Evolutionary conservation across 2,797 vertebrate species (phyloP), one percentile per base, ranked within the genome.

Genomic region (Sphaeramia orbicularis): DNA sequence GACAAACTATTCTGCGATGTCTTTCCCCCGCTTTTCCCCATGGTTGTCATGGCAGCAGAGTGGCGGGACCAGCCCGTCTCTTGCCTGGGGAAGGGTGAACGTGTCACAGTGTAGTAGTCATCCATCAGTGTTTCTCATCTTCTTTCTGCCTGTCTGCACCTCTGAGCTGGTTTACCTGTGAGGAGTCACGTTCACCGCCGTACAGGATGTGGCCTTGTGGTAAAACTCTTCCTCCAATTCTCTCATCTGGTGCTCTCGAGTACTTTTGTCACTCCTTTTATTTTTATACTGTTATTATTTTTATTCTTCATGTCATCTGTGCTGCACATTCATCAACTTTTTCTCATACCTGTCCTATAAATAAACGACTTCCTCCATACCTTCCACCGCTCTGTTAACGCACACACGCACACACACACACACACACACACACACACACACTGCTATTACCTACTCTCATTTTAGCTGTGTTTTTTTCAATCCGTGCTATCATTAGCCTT

Each of bases 81-180:
- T 62, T n/a, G 55, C 78, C 70, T 2, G 12, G 51, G 65, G 79
- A 74, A 67, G 71, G 74, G 85, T 48, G 40, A 65, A 71, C 63
- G 36, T 82, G 85, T 90, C 86, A 86, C 45, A 72, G 15, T 64
- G 80, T 60, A 77, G 62, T 53, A 85, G 71, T 85, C 83, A 87
- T 86, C 82, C 49, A 86, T 93, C 86, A 85, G 2, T 58, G 52
- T 71, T 74, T 73, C 78, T 82, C 64, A 77, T 84, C 82, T 83
- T 64, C 78, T 82, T 83, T 83, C 81, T 82, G 82, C 76, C 80
- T 88, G 86, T 84, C 82, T 90, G 82, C 80, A 74, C 76, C 63
- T 59, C 71, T 74, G 76, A 80, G 82, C 48, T 49, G 57, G 50
- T 79, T 82, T 85, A 89, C 86, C 83, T 92, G 91, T 1, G 11